Conservation (phyloP, 2,888 invertebrate species). For the Eurois occulta region DNA sequence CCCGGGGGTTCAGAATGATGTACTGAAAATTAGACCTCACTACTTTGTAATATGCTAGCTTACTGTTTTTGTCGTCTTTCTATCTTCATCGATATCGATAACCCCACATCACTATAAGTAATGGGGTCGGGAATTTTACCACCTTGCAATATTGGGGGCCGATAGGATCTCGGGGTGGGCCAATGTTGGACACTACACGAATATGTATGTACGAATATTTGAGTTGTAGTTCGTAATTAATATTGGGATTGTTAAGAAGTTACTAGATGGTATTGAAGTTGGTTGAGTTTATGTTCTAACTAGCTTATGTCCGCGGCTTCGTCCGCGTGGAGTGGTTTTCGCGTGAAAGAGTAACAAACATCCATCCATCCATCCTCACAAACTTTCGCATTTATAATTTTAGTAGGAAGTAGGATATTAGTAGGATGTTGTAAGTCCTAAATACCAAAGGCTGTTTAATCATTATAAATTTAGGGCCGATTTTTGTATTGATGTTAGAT, state of each 20-base stretch:
- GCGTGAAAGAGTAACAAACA: no score
- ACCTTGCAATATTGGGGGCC: conserved; percentile 86
- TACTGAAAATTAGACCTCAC: no score
- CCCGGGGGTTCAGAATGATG: no score
- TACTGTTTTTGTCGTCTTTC: not conserved
- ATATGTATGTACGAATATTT: conserved; percentile 49
- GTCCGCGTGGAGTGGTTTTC: no score
- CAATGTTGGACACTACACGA: conserved; percentile 63
- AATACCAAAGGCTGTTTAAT: not conserved
- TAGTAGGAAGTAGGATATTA: no score
- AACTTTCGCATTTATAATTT: no score
- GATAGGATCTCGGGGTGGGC: conserved; percentile 69
- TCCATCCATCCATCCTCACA: no score
- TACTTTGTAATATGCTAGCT: not conserved
- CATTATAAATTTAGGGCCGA: no score
- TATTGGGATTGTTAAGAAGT: conserved; percentile 13
- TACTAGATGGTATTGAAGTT: conserved; percentile 9
- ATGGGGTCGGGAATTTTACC: conserved; percentile 82
- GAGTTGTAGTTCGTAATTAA: conserved; percentile 27
- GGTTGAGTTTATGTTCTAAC: not conserved
- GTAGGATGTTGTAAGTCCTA: not conserved
- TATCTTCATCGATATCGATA: conserved; percentile 61
- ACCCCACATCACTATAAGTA: conserved; percentile 71
- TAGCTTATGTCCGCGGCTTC: no score
- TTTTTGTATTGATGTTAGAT: no score